Percentiles rank a stretch among this genome's conserved stretches.
These are phyloP conservation scores for Chelonia mydas DNA, from an alignment of 2,797 vertebrate species.

Conservation along the genomic window DNA sequence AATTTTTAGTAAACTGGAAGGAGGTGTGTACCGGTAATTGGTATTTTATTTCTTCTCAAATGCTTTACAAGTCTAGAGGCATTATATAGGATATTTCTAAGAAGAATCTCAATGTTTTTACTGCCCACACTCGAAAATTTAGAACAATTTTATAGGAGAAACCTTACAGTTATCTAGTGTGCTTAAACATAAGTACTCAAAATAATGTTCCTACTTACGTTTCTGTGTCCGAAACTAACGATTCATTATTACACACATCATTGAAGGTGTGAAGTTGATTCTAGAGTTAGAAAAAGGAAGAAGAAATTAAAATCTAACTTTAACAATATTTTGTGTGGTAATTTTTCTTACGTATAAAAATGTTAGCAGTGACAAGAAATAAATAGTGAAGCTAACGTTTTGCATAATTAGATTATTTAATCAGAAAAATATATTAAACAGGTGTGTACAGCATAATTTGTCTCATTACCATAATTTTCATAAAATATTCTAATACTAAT, in stretches of 20 bases:
- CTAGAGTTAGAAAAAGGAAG: constrained; percentile 81
- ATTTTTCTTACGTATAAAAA: background rate
- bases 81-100: background rate
- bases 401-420: background rate
- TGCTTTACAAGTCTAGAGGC: background rate
- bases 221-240: constrained; percentile 98
- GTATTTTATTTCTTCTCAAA: background rate
- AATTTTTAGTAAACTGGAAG: no score
- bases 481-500: background rate
- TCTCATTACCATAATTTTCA: background rate
- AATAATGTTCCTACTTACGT: constrained; percentile 89
- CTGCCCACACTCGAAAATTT: constrained; percentile 2
- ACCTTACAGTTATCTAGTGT: background rate
- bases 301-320: constrained; percentile 39
- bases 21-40: no score
- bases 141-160: background rate
- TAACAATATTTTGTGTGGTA: background rate
- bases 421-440: background rate
- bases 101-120: background rate
- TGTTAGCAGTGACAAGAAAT: background rate
- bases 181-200: constrained; percentile 39
- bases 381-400: background rate
- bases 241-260: constrained; percentile 99
- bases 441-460: background rate
- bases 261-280: constrained; percentile 99